Conservation (phyloP, 2,888 invertebrate genomes). For the Lissonota sp. region DNA sequence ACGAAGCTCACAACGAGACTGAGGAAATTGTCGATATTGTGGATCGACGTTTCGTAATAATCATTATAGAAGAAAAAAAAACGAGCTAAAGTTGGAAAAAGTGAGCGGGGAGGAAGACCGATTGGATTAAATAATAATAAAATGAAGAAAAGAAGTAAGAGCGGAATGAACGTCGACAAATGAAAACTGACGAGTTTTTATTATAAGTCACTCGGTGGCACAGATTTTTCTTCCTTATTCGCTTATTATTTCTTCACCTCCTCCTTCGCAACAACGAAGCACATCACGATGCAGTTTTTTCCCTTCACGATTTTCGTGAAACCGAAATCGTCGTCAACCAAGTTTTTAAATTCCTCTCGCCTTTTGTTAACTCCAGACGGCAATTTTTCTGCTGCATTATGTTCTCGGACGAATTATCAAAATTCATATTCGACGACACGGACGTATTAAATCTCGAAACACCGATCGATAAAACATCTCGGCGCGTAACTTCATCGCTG, state of each 20-base stretch:
- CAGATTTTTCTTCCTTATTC: neutral
- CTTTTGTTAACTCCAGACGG: neutral
- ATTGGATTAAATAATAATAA: slow-evolving; percentile 6
- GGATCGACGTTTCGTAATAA: slow-evolving; percentile 14
- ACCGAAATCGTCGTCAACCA: neutral
- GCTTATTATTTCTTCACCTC: neutral
- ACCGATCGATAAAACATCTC: neutral
- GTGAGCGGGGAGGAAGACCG: slow-evolving; percentile 46
- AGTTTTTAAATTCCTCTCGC: neutral
- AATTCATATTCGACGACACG: neutral
- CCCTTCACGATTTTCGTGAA: neutral
- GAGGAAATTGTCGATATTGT: neutral
- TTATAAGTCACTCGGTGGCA: slow-evolving; percentile 7
- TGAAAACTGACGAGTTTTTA: neutral
- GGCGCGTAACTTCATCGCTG: neutral
- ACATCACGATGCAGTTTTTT: neutral
- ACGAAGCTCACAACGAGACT: neutral
- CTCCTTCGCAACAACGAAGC: slow-evolving; percentile 14
- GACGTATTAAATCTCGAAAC: neutral
- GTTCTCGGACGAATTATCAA: neutral
- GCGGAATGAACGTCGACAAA: neutral
- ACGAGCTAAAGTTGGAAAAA: slow-evolving; percentile 18
- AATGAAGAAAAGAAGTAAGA: neutral
- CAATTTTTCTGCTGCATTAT: neutral
- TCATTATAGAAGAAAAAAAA: neutral